Evolutionary conservation across 2,888 invertebrate genomes (phyloP).

Genomic region (Eledona agricola): DNA sequence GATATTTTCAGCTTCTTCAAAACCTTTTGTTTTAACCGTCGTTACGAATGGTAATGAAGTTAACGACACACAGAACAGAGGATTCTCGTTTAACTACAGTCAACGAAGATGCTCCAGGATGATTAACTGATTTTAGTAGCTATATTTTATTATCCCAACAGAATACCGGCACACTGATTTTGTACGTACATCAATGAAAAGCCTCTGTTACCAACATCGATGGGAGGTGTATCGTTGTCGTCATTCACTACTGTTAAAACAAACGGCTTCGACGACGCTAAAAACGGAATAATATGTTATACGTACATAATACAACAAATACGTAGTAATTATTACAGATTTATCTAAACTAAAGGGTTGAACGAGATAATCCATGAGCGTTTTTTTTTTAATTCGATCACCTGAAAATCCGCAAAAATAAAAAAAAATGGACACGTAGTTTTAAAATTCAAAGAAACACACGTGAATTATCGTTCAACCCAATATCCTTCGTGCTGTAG

Average conservation of each 20-base stretch:
- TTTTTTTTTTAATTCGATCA: no score
- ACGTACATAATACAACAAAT: no score
- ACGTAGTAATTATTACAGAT: no score
- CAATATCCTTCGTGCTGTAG: no score
- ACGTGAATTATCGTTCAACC: no score
- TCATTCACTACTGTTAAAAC: conserved; percentile 50
- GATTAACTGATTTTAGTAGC: background rate
- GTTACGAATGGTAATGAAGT: conserved; percentile 49
- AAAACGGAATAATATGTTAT: no score
- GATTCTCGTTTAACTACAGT: conserved; percentile 48
- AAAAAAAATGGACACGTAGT: no score
- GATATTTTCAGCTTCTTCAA: conserved; percentile 31
- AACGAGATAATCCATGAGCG: no score
- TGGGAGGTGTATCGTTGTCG: conserved; percentile 39
- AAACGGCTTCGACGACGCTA: conserved; percentile 47
- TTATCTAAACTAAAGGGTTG: no score
- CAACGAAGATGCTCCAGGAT: conserved; percentile 32
- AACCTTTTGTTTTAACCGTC: conserved; percentile 51
- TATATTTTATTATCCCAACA: conserved; percentile 13
- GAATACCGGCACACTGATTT: conserved; percentile 13
- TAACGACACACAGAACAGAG: conserved; percentile 47
- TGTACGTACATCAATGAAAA: conserved; percentile 49
- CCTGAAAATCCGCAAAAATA: no score
- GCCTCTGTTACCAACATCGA: conserved; percentile 48
- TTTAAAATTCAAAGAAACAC: no score